Evolutionary conservation across 2,113 vertebrate species (phyloP), one percentile per base, ranked within the genome.

Genomic region (Apteryx owenii): DNA sequence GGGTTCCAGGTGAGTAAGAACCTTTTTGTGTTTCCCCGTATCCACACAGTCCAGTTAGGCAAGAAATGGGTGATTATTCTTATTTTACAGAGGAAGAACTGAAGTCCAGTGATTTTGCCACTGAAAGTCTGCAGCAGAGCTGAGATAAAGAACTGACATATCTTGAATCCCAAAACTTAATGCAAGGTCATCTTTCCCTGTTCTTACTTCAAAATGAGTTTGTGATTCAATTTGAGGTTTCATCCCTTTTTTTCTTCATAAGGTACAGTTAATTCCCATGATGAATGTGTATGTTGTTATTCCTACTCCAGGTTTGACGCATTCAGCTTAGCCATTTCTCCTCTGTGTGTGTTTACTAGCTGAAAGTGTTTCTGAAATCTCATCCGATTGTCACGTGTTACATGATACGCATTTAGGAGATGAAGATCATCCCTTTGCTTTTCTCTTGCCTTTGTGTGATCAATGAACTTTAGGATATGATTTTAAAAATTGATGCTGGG

Each of bases 261-360:
- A 12, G 87, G 76, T 53, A 60, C n/a, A 91, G 73, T 89, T 96
- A 91, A 95, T 88, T 96, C 54, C 48, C 22, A 64, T 44, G n/a
- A 90, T 81, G n/a, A 93, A 93, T 93, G 93, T 90, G 65, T 94
- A 2, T 83, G 31, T 88, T 90, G 64, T 73, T 88, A 75, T 65
- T 91, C 62, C 72, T 79, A 80, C 77, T 86, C 54, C 51, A 92
- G 31, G 21, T 81, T 60, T 93, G 80, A 51, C 83, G 78, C 8
- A 75, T 38, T 94, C 38, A 60, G 11, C 28, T 84, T 92, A 90
- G 61, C 81, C 0, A 40, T 79, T 88, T 86, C 33, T 90, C 12
- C 9, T 81, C 20, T 66, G 18, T 15, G 25, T 44, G 12, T 60
- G 9, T 72, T 94, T 87, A 84, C 28, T 38, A 68, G 33, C 26